Conservation (phyloP, 2,113 vertebrate genomes). For the Mixornis gularis region DNA sequence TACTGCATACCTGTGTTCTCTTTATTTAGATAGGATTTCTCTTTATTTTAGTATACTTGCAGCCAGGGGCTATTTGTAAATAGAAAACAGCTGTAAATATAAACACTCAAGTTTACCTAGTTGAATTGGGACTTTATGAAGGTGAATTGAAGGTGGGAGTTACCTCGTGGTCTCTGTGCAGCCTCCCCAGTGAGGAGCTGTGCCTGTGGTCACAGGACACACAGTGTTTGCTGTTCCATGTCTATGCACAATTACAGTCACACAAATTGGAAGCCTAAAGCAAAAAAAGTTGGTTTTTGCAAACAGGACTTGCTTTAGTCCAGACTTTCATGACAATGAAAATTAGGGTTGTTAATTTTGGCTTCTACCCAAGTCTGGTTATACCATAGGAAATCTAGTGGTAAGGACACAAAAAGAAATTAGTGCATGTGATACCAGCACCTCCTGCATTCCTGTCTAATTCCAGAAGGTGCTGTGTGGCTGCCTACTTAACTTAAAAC, state of each 20-base stretch:
- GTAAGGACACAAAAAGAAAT: neutral
- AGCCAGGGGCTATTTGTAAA: neutral
- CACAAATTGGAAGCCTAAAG: neutral
- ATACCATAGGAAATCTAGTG: neutral
- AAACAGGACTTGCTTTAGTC: neutral
- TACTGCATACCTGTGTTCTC: neutral
- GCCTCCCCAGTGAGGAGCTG: neutral
- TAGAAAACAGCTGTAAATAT: neutral
- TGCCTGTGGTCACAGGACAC: neutral
- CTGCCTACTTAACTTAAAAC: neutral
- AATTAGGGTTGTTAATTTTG: neutral
- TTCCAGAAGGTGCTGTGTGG: neutral
- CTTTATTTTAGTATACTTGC: neutral
- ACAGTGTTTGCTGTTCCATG: neutral
- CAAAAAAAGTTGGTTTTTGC: neutral
- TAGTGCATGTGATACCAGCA: neutral
- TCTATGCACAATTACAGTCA: neutral
- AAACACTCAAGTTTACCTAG: neutral
- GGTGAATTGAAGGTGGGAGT: neutral
- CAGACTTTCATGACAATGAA: neutral
- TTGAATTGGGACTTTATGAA: neutral
- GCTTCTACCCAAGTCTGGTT: neutral
- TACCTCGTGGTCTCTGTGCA: fast-evolving
- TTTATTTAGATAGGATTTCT: neutral
- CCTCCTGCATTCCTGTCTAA: neutral